A percentile compares a stretch with the other conserved stretches of the same genome.
phyloP scores from a whole-genome alignment of 2,797 vertebrate species.

The Pantherophis vulpinus region DNA sequence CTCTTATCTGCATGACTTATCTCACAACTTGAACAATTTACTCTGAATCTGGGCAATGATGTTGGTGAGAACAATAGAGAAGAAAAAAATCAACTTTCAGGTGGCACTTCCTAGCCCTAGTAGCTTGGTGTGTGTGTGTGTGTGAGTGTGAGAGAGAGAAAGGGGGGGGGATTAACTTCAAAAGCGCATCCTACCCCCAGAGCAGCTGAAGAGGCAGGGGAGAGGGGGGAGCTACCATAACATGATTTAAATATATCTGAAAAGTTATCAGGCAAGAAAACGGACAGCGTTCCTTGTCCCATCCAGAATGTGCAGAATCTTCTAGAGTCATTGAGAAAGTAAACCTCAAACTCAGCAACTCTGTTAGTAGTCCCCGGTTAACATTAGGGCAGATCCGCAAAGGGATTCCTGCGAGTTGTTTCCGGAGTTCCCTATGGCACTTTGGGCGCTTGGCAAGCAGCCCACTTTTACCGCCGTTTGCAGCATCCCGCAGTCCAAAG shows the following conservation, averaged over 20 bases:
- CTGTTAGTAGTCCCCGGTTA: not conserved
- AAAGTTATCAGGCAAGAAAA: not conserved
- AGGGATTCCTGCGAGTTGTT: too few species aligned
- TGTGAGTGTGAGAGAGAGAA: too few species aligned
- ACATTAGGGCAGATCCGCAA: too few species aligned
- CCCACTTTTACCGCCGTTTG: too few species aligned
- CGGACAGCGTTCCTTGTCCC: not conserved
- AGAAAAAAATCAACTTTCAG: not conserved
- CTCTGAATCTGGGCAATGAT: not conserved
- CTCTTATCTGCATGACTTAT: too few species aligned
- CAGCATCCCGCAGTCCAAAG: too few species aligned
- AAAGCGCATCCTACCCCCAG: not conserved
- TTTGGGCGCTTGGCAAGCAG: too few species aligned
- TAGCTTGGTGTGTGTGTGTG: not conserved
- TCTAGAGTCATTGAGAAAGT: not conserved
- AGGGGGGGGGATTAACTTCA: not conserved
- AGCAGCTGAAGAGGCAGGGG: not conserved
- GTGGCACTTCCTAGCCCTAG: not conserved
- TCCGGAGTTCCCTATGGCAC: too few species aligned
- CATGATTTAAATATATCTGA: not conserved
- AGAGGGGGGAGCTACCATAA: not conserved
- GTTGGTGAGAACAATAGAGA: not conserved
- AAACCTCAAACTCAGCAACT: not conserved
- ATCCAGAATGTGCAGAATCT: not conserved
- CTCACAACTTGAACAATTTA: not conserved